Percentiles rank a stretch among this genome's conserved stretches.
phyloP scores from a whole-genome alignment of 2,113 vertebrate species.

The Empidonax traillii region DNA sequence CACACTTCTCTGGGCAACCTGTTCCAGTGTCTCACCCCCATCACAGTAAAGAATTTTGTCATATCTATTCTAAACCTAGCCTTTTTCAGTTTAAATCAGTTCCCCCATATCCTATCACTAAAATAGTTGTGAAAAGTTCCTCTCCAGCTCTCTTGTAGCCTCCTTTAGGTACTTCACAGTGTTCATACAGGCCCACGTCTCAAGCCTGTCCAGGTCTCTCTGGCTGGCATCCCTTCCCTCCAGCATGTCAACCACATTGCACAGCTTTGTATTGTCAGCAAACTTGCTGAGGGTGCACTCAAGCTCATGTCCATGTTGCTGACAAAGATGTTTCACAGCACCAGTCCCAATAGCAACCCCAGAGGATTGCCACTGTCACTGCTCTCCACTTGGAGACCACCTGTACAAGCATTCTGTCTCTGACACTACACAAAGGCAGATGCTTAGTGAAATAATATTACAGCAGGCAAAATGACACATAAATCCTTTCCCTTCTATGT shows the following conservation, averaged over 20 bases:
- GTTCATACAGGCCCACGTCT: neutral
- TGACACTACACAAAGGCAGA: neutral
- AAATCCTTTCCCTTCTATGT: neutral
- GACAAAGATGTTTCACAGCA: neutral
- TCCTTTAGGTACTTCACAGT: no score
- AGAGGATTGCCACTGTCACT: neutral
- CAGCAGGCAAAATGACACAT: neutral
- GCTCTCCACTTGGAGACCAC: neutral
- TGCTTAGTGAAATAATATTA: neutral
- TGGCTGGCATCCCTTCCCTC: neutral
- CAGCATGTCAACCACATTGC: neutral
- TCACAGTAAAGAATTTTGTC: neutral
- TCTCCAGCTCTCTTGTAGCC: neutral
- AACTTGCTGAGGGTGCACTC: neutral
- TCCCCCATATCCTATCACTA: neutral
- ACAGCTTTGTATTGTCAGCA: neutral
- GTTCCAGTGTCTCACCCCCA: neutral
- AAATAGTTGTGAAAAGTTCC: neutral
- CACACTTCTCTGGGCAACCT: neutral
- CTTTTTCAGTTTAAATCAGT: neutral
- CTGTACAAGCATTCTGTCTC: neutral
- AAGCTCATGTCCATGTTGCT: neutral
- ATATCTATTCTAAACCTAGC: neutral
- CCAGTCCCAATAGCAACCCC: neutral
- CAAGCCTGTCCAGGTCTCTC: neutral